Base-by-base conservation (phyloP, 2,113 vertebrate genomes). In the Datnioides undecimradiatus region DNA sequence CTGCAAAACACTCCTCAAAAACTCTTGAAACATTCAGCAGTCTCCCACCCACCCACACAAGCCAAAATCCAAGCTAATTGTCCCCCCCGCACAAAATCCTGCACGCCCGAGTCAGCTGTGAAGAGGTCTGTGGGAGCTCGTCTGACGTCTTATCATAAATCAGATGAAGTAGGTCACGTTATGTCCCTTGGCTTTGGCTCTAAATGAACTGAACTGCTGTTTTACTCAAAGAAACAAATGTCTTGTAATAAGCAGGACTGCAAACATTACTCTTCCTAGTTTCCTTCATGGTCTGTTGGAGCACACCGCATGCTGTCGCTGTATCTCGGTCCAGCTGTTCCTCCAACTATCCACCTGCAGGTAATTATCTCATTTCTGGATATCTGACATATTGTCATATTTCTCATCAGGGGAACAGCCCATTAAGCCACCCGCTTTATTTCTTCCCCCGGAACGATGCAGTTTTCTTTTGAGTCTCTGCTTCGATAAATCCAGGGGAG, bases 71-170 rank as follows among this genome's bases (percentile, higher is more conserved):
- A 51, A 23, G 36, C 76, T 88, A 88, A 89, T 87, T 84, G 80
- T 76, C 33, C 25, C 76, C 76, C 23, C 29, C 6, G 59, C 70
- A 78, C 51, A 70, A 77, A 84, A 52, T 76, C 67, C 64, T 85
- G 82, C 77, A 72, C 70, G 46, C 19, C 21, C 49, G 55, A 79
- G 55, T 87, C 82, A 84, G 66, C 85, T 34, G 71, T 80, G 70
- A 76, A 86, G 62, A 85, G 69, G 73, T 77, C 60, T 79, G 67
- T 40, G 63, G 75, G 85, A 88, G 73, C 68, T 73, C 31, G 82
- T 63, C 82, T 67, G 84, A 90, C 74, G 48, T 76, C 75, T 80
- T 64, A 71, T 83, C 67, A 85, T 88, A 90, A 90, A 91, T 91
- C 92, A 89, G 75, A 31, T 36, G 55, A 91, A 89, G 51, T 88